These are phyloP conservation scores for Lumbricus terrestris DNA, from an alignment of 2,888 invertebrate species.

Conservation along the genomic window DNA sequence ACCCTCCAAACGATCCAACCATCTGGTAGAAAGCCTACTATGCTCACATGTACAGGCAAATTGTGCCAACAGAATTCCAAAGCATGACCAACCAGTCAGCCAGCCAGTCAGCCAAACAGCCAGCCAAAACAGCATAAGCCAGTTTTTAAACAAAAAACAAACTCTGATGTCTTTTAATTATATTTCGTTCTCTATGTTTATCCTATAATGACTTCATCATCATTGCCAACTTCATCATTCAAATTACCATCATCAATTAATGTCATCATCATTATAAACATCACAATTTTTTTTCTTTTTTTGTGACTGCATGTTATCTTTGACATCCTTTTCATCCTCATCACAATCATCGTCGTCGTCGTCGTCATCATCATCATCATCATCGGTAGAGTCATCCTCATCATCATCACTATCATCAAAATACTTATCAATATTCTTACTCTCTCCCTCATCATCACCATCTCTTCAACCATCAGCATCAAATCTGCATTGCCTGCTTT, in stretches of 20 bases:
- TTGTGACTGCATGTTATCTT: too few species aligned
- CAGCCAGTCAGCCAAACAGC: not conserved
- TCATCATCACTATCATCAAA: too few species aligned
- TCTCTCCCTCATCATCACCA: too few species aligned
- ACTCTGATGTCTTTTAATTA: not conserved
- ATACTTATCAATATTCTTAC: too few species aligned
- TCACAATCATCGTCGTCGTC: not conserved
- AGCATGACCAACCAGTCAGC: not conserved
- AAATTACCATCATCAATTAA: not conserved
- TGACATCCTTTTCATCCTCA: not conserved
- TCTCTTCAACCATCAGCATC: too few species aligned
- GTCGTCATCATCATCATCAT: not conserved
- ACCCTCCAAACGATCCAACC: constrained; percentile 3
- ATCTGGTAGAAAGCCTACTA: not conserved
- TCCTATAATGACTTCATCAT: too few species aligned
- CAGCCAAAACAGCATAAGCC: not conserved
- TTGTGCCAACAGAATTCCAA: not conserved
- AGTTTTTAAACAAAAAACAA: not conserved
- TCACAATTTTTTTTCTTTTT: too few species aligned
- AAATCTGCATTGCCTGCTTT: not conserved
- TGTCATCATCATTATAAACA: not conserved
- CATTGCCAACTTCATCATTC: not conserved
- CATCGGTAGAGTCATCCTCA: too few species aligned
- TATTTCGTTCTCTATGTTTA: not conserved
- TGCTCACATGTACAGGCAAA: not conserved